Base-by-base conservation (phyloP, 2,797 vertebrate genomes). In the Rhinichthys osculus region DNA sequence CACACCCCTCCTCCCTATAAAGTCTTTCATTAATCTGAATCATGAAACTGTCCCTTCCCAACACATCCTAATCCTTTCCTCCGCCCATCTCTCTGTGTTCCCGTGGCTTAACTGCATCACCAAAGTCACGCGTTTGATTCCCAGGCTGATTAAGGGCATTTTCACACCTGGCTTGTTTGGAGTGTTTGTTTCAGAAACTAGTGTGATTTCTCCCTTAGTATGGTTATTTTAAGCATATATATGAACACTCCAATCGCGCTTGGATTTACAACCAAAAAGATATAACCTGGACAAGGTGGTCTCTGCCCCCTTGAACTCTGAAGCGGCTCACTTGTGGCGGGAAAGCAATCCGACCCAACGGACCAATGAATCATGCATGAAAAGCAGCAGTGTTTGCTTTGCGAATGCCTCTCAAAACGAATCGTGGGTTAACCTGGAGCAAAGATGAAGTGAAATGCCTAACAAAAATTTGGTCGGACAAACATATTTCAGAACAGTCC, bases 1-100 rank as follows among this genome's bases (percentile, higher is more conserved):
- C 69, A 81, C 83, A 70, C 54, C 76, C 70, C 83, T 67, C 77
- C 30, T 79, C 79, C 14, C 9, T 50, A 85, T n/a, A 6, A 42
- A 0, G 72, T 27, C 78, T 80, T 81, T 81, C 52, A 62, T 44
- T 57, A 81, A 59, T 71, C n/a, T 19, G 38, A 85, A 73, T 44
- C 84, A 38, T 64, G 21, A 70, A 76, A 38, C 33, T 30, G 59
- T 57, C 9, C 33, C 17, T 50, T 14, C 70, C 70, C 23, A 78
- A 52, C 64, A 54, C 33, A 30, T 69, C 23, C 42, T 73, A 59
- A 85, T 66, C 50, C 42, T 27, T 77, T 35, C 33, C 35, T 21
- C 42, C n/a, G 5, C 35, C 86, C 47, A 27, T 38, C 71, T 83
- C 30, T 84, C 59, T 13, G 33, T 57, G 67, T 71, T 69, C 30